Base-by-base conservation (phyloP, 1,140 invertebrate species). In the Anastrepha obliqua region DNA sequence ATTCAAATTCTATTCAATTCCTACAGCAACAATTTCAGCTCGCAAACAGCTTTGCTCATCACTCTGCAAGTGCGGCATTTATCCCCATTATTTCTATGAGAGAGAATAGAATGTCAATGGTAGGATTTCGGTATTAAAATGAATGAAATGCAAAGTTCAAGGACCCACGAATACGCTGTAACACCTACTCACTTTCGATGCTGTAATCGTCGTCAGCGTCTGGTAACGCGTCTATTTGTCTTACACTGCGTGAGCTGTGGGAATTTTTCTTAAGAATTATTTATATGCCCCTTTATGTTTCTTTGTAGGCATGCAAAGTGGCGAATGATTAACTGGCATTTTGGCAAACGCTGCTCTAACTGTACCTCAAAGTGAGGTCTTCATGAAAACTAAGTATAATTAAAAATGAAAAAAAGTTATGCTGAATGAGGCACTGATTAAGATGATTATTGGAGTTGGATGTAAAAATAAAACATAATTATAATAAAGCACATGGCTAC, bases 101-200 rank as follows among this genome's bases (percentile, higher is more conserved):
- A 1, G 17, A 11, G 13, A 17, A 74, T 42, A 13, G 44, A 74
- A 74, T 74, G 67, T 47, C 67, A n/a, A 47, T 74, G 15, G 39
- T 5, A 74, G 67, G 42, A 74, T 74, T 74, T 74, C 15, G 42
- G 15, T 13, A 74, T 74, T 74, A 17, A 74, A 44, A 74, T 74
- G 67, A 74, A 47, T 74, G 67, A 74, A 74, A 74, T 74, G 42
- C 39, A 44, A 74, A 47, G 67, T 74, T 74, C 67, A 74, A 74
- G 13, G 42, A 74, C 67, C 67, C 17, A 29, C 15, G 39, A 74
- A 74, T 74, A 74, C 39, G 65, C 65, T 42, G 5, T 8, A 44
- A 20, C 65, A 42, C 65, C 65, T 39, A 44, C 29, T 42, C 65
- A 29, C 42, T 55, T 6, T 55, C 51, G 51, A 55, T 11, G 51